These are phyloP conservation scores for Gordius sp. DNA, from an alignment of 2,888 invertebrate genomes.

Conservation along the genomic window DNA sequence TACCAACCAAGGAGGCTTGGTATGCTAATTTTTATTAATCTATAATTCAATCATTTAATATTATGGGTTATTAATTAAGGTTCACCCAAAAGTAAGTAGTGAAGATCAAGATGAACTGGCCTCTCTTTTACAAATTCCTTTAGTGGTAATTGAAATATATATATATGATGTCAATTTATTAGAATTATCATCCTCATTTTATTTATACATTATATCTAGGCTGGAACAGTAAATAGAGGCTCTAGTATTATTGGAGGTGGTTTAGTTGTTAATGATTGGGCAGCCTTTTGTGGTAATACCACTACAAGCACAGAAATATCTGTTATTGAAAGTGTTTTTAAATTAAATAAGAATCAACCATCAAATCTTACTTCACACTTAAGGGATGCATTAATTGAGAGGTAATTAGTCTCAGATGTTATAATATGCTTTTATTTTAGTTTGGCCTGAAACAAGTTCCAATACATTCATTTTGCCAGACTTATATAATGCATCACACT, in stretches of 20 bases:
- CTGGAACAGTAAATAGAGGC: slow-evolving; percentile 86
- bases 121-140: slow-evolving; percentile 72
- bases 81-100: slow-evolving; percentile 75
- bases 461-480: no score
- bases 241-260: slow-evolving; percentile 84
- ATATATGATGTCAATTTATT: neutral
- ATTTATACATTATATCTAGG: slow-evolving; percentile 36
- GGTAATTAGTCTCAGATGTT: no score
- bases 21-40: slow-evolving; percentile 20
- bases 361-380: neutral
- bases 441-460: no score
- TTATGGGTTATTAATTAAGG: slow-evolving; percentile 22
- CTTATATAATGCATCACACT: no score
- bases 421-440: no score
- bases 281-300: slow-evolving; percentile 81
- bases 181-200: neutral
- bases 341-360: slow-evolving; percentile 27
- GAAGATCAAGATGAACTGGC: slow-evolving; percentile 85
- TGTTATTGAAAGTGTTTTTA: slow-evolving; percentile 86
- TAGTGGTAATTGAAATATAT: slow-evolving; percentile 39
- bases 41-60: neutral
- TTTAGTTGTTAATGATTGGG: slow-evolving; percentile 78
- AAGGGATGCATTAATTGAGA: slow-evolving; percentile 10
- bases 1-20: slow-evolving; percentile 78
- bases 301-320: slow-evolving; percentile 95